Evolutionary conservation across 2,113 vertebrate species (phyloP).

Genomic region (Anas platyrhynchos): DNA sequence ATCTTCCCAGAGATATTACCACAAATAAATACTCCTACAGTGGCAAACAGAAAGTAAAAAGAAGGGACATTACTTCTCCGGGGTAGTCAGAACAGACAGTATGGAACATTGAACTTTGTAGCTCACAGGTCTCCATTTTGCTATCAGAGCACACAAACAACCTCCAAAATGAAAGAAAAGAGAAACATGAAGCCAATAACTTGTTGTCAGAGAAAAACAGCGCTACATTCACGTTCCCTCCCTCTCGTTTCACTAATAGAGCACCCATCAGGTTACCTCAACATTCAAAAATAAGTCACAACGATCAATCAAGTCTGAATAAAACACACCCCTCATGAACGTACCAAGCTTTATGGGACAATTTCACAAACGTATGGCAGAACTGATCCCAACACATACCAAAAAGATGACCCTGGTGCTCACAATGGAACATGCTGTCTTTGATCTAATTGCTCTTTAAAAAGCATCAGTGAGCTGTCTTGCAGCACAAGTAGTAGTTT

Average conservation of each 20-base stretch:
- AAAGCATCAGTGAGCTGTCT: neutral
- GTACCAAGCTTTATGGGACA: neutral
- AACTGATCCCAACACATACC: neutral
- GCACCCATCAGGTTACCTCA: neutral
- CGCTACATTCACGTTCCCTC: neutral
- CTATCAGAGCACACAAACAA: neutral
- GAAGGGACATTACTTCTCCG: neutral
- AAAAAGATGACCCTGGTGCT: neutral
- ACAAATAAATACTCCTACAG: neutral
- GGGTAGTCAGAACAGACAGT: neutral
- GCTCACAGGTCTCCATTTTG: neutral
- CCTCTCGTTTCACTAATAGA: neutral
- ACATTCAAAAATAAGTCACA: neutral
- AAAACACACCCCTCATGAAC: neutral
- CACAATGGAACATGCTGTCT: fast-evolving
- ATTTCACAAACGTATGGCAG: fast-evolving
- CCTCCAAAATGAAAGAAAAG: neutral
- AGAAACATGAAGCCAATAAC: neutral
- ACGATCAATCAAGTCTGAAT: neutral
- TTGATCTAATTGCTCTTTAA: neutral
- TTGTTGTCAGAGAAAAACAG: neutral
- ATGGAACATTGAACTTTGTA: neutral
- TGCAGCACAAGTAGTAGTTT: neutral
- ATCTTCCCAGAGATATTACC: neutral
- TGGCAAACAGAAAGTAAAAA: neutral